These are phyloP conservation scores for Erpetoichthys calabaricus DNA, from an alignment of 2,797 vertebrate genomes.

Conservation along the genomic window DNA sequence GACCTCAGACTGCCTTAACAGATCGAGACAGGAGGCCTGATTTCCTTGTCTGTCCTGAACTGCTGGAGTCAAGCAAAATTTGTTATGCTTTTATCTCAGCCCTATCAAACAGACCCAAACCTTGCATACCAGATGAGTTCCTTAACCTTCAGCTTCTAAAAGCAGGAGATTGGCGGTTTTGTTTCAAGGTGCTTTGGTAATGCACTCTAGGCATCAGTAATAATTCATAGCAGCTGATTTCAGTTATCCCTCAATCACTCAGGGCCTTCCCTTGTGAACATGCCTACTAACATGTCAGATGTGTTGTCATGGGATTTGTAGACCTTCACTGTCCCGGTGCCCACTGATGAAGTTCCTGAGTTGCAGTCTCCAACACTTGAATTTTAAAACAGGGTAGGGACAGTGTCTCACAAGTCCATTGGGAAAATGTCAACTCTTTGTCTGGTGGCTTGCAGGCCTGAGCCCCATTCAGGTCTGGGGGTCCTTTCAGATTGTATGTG, in stretches of 20 bases:
- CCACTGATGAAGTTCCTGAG: no score
- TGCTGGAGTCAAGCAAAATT: not conserved
- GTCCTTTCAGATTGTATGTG: no score
- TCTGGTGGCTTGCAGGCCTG: no score
- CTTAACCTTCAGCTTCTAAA: not conserved
- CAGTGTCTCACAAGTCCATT: no score
- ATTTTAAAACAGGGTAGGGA: no score
- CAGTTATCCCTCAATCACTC: not conserved
- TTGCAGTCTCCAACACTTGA: no score
- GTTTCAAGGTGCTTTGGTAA: not conserved
- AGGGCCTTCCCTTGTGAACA: not conserved
- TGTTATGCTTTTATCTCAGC: not conserved
- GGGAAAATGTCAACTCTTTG: no score
- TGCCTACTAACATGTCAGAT: not conserved
- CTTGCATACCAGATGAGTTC: not conserved
- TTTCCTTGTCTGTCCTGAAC: not conserved
- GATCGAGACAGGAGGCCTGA: not conserved
- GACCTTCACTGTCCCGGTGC: not conserved
- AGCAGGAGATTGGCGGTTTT: not conserved
- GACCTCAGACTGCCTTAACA: no score
- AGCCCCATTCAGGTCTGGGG: no score
- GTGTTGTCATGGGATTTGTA: not conserved
- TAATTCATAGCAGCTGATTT: constrained; percentile 1
- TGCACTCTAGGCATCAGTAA: not conserved
- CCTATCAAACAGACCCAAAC: not conserved